These are phyloP conservation scores for Cygnus atratus DNA, from an alignment of 2,113 vertebrate genomes.

Conservation along the genomic window DNA sequence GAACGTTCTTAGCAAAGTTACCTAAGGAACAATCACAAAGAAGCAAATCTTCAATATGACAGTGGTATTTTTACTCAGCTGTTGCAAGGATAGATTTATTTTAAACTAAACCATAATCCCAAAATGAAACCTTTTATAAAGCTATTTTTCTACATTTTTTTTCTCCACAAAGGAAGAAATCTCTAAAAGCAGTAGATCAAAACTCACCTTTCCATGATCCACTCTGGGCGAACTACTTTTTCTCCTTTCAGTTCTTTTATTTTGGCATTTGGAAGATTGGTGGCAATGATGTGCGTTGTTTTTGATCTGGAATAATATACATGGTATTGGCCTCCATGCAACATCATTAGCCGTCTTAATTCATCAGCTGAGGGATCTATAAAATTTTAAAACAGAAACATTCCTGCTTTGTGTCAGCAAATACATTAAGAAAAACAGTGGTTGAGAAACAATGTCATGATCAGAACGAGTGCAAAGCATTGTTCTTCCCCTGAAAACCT, in stretches of 20 bases:
- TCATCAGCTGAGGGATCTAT: conserved; percentile 94
- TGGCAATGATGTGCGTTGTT: conserved; percentile 96
- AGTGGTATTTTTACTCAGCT: background rate
- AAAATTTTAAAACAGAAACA: conserved; percentile 50
- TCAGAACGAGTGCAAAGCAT: background rate
- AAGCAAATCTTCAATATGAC: background rate
- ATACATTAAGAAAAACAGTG: background rate
- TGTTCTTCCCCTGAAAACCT: background rate
- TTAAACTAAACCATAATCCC: background rate
- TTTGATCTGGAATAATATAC: conserved; percentile 93
- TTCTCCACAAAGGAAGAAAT: background rate
- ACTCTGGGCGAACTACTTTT: conserved; percentile 93
- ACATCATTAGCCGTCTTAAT: conserved; percentile 93
- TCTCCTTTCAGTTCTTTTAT: conserved; percentile 92
- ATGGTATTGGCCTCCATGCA: conserved; percentile 95
- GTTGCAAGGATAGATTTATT: background rate
- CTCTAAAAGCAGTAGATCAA: background rate
- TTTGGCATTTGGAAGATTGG: conserved; percentile 94
- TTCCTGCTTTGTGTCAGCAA: background rate
- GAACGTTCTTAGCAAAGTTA: background rate
- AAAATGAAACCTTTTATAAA: background rate
- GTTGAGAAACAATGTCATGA: background rate
- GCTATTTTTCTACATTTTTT: background rate
- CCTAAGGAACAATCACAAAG: background rate
- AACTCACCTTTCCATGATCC: conserved; percentile 94